A percentile compares a stretch with the other conserved stretches of the same genome.
phyloP scores from a whole-genome alignment of 2,797 vertebrate species.

The Scleropages formosus region DNA sequence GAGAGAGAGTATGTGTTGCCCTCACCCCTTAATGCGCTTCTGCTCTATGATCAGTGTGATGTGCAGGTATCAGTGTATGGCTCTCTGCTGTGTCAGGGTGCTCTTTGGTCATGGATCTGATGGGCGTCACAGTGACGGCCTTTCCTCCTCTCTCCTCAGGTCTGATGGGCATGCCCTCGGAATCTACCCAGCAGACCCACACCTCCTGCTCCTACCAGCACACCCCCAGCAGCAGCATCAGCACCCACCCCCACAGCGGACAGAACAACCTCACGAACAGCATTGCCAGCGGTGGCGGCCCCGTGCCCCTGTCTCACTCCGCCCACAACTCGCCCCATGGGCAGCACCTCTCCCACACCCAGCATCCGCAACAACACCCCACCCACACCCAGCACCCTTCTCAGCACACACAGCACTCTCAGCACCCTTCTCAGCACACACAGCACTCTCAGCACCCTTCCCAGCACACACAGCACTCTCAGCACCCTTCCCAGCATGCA shows the following conservation, averaged over 20 bases:
- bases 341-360: slow-evolving; percentile 53
- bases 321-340: slow-evolving; percentile 70
- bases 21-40: background rate
- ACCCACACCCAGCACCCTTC: slow-evolving; percentile 51
- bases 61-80: background rate
- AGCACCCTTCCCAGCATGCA: slow-evolving; percentile 53
- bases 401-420: slow-evolving; percentile 47
- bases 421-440: slow-evolving; percentile 52
- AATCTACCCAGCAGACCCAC: slow-evolving; percentile 84
- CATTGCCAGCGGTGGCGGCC: slow-evolving; percentile 77
- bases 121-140: background rate
- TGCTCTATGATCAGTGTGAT: background rate
- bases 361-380: slow-evolving; percentile 52
- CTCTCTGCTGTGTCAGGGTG: background rate
- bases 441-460: slow-evolving; percentile 53
- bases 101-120: background rate
- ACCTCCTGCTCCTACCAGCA: slow-evolving; percentile 91
- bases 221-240: slow-evolving; percentile 82
- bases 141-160: slow-evolving; percentile 59
- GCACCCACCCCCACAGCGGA: slow-evolving; percentile 70
- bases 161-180: slow-evolving; percentile 83
- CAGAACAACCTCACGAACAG: slow-evolving; percentile 83
- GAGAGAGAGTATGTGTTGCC: no score
- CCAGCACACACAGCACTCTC: slow-evolving; percentile 61
- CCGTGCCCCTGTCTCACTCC: slow-evolving; percentile 78